Percentiles rank a stretch among this genome's conserved stretches.
phyloP scores from a whole-genome alignment of 2,888 invertebrate species.

The Monochamus alternatus region DNA sequence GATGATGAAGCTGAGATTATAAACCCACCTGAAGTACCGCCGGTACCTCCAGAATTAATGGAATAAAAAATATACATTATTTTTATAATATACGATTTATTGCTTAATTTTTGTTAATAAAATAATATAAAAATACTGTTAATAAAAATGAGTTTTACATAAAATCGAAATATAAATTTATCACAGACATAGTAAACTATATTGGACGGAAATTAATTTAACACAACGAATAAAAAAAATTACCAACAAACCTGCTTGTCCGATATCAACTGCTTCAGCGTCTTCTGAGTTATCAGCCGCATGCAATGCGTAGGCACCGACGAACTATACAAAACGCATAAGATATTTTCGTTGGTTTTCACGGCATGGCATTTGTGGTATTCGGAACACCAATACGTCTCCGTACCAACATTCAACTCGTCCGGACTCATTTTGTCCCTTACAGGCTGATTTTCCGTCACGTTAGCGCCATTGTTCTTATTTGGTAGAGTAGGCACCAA shows the following conservation, averaged over 20 bases:
- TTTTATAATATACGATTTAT: too few species aligned
- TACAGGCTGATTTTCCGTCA: constrained; percentile 37
- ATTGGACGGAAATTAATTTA: constrained; percentile 22
- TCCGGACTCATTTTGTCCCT: constrained; percentile 47
- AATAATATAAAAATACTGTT: background rate
- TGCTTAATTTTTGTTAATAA: too few species aligned
- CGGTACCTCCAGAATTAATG: constrained; percentile 50
- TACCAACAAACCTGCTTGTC: constrained; percentile 84
- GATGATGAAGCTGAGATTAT: constrained; percentile 31
- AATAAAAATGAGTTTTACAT: background rate
- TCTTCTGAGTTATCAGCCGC: constrained; percentile 80
- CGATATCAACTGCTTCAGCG: constrained; percentile 76
- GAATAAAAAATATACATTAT: constrained; percentile 29
- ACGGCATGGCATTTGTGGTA: constrained; percentile 90
- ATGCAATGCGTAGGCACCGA: constrained; percentile 84
- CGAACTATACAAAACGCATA: constrained; percentile 83
- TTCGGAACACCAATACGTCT: constrained; percentile 89
- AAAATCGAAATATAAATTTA: background rate
- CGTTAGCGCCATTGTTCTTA: constrained; percentile 42
- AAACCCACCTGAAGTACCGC: constrained; percentile 48
- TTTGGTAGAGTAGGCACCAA: constrained; percentile 59
- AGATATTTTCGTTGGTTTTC: constrained; percentile 77
- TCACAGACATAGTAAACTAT: background rate
- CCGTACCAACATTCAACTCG: constrained; percentile 70
- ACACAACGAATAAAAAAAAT: constrained; percentile 11